phyloP scores from a whole-genome alignment of 2,797 vertebrate species.

The Lithobates sylvaticus region DNA sequence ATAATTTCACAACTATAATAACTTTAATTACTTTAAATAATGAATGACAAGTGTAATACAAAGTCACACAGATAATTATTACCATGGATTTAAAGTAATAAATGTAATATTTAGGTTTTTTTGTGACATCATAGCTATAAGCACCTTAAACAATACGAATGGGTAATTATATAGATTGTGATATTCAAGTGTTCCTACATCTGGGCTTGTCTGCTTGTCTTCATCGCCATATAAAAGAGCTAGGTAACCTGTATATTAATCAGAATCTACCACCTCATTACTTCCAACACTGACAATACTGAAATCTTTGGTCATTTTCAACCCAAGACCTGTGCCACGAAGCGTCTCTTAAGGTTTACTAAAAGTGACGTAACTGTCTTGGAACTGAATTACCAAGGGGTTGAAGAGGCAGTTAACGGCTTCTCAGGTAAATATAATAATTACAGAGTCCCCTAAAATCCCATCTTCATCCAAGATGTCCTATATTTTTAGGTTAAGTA shows the following conservation, averaged over 20 bases:
- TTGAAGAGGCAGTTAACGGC: not conserved
- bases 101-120: not conserved
- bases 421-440: not conserved
- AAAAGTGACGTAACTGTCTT: not conserved
- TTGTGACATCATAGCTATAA: constrained; percentile 2
- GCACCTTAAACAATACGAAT: not conserved
- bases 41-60: not conserved
- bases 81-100: constrained; percentile 17
- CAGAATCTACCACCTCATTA: not conserved
- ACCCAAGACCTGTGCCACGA: not conserved
- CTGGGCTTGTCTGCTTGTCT: not conserved
- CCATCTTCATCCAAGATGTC: not conserved
- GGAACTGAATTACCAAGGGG: not conserved
- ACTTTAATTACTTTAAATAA: constrained; percentile 7
- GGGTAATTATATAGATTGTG: constrained; percentile 2
- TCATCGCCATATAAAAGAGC: not conserved
- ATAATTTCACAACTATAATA: constrained; percentile 6
- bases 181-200: not conserved
- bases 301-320: not conserved
- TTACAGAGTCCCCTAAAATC: not conserved
- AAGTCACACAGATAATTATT: constrained; percentile 10
- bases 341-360: not conserved
- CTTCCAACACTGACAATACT: not conserved
- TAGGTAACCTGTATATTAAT: not conserved
- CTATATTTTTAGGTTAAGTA: no score